Base-by-base conservation (phyloP, 2,797 vertebrate species). In the Pseudomugil tenellus region DNA sequence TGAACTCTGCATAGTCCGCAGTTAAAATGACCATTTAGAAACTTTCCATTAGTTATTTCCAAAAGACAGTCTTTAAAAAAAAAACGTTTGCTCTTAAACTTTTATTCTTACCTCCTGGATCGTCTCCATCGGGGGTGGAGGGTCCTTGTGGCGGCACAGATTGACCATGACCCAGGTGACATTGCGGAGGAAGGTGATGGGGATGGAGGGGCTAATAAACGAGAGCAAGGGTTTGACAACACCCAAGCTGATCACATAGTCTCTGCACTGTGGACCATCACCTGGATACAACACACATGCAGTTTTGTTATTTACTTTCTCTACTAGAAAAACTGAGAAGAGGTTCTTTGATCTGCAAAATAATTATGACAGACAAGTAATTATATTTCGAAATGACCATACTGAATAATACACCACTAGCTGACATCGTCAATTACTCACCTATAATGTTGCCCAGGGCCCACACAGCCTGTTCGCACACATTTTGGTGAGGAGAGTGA, bases 161-260 rank as follows among this genome's bases (percentile, higher is more conserved):
- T 99, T 99, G 79, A 99, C 98, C 98, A 99, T 99, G 85, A 99
- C 98, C 98, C 98, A 99, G 58, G 98, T 99, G 89, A 99, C 98
- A 54, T 99, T 99, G 92, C 98, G 96, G 84, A 99, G 95, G 92
- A 99, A 99, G 81, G 98, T 99, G 93, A 99, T 99, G 79, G 98
- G 98, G 89, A 99, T 99, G 92, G 98, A 98, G 78, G 98, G 98
- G 89, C 96, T 99, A 95, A 99, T 99, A 94, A 99, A 99, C 68
- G 96, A 96, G 75, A 99, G 96, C 87, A 99, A 91, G 2, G 98
- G 98, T 76, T 98, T 99, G 84, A 99, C 98, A 77, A 99, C 98
- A 13, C 98, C 97, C 72, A 99, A 92, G 68, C 95, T 96, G 90
- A 99, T 99, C 70, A 99, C 98, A 28, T 98, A 99, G 93, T 99